Evolutionary conservation across 2,797 vertebrate genomes (phyloP), one percentile per base, ranked within the genome.

Genomic region (Pogonophryne albipinna): DNA sequence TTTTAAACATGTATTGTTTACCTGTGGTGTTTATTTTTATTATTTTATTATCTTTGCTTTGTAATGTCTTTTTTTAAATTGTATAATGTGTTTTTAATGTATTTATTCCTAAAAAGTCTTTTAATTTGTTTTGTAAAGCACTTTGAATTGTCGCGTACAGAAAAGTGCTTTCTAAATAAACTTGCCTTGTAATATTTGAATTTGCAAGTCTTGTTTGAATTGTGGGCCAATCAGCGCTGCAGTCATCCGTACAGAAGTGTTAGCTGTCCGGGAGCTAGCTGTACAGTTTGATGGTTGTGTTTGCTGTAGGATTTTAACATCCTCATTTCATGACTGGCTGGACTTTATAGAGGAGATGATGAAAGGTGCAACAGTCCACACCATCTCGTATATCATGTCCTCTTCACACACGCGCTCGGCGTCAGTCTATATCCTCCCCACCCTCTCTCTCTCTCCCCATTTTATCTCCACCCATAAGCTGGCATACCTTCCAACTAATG

Each of bases 291-390:
- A 88, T 71, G 83, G 78, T 89, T 86, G 85, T 92, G 87, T 93
- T 93, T 93, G 89, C 88, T 72, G 85, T 88, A 74, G 85, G 85
- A 87, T 92, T 94, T 93, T 94, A 92, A 93, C 87, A 83, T 90
- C 86, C 92, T 93, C 91, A 93, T 95, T 94, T 95, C 92, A 95
- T 94, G 94, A 93, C 90, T 91, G 93, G 87, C 86, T 93, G 88
- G 88, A 91, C 91, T 93, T 95, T 92, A 94, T 94, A 85, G 94
- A 85, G 81, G 85, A 91, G 90, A 93, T 93, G 92, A 94, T 93
- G 92, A 93, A 95, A 94, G 93, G 93, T 90, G 90, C 91, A 84
- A 89, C 87, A 90, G 89, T 92, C 91, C 78, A 89, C 89, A 87
- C 87, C 79, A 55, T 86, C 85, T 87, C 86, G 74, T 95, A 93